A percentile compares a stretch with the other conserved stretches of the same genome.
These are phyloP conservation scores for Bradypus variegatus DNA, from an alignment of 2,797 vertebrate species.

Conservation along the genomic window DNA sequence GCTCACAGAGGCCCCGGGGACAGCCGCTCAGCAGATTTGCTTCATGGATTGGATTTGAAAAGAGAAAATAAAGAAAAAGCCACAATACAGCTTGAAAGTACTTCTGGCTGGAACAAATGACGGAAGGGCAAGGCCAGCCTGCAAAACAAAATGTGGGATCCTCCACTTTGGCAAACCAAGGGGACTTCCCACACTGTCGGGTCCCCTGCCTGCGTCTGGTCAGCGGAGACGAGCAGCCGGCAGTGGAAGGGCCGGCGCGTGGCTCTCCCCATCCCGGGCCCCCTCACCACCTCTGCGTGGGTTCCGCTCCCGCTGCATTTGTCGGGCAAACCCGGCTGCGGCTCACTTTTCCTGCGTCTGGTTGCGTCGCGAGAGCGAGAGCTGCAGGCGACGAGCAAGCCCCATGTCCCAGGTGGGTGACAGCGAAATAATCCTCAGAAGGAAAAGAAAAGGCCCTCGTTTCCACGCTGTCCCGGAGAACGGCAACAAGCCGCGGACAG, in stretches of 20 bases:
- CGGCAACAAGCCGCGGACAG: not conserved
- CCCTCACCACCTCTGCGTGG: not conserved
- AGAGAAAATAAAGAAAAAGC: not conserved
- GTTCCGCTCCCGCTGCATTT: not conserved
- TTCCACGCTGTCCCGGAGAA: not conserved
- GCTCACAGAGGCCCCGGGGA: not conserved
- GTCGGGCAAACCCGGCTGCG: not conserved
- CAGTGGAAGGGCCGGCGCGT: accelerated
- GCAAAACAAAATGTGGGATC: not conserved
- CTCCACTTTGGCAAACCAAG: not conserved
- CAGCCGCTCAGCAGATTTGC: not conserved
- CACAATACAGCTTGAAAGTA: not conserved
- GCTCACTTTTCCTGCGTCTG: not conserved
- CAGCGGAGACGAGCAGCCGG: not conserved
- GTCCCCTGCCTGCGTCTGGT: not conserved
- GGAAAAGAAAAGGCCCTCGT: too few species aligned
- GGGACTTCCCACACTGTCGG: not conserved
- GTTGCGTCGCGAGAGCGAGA: not conserved
- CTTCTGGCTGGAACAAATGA: not conserved
- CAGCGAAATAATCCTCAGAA: too few species aligned
- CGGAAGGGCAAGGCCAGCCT: not conserved
- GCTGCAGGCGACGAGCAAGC: too few species aligned
- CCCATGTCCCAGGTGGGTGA: too few species aligned
- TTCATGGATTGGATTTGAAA: not conserved
- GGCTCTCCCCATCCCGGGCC: not conserved